Conservation (phyloP, 2,888 invertebrate species). For the Apotomis capreana region DNA sequence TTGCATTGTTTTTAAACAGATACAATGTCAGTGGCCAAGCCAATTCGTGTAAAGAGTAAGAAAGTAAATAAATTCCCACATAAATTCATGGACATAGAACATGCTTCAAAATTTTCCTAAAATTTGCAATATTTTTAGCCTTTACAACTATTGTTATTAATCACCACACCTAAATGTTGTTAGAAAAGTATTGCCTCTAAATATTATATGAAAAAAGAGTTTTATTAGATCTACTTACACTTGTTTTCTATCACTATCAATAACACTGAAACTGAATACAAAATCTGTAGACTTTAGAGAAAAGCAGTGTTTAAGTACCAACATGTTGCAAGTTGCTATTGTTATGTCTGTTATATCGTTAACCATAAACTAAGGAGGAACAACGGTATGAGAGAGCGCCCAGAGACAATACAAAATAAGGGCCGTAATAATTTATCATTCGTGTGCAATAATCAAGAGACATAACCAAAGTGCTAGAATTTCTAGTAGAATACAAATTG, state of each 20-base stretch:
- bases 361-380: constrained; percentile 58
- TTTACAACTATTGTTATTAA: constrained; percentile 78
- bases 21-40: constrained; percentile 66
- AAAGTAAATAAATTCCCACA: constrained; percentile 63
- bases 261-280: constrained; percentile 65
- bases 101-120: constrained; percentile 70
- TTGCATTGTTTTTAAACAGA: constrained; percentile 75
- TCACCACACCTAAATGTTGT: constrained; percentile 79
- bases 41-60: constrained; percentile 67
- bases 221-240: constrained; percentile 75
- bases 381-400: constrained; percentile 70
- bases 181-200: constrained; percentile 82
- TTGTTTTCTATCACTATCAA: constrained; percentile 64
- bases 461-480: constrained; percentile 76
- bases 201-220: constrained; percentile 75
- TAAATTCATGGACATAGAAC: constrained; percentile 63
- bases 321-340: constrained; percentile 30
- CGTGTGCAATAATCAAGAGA: constrained; percentile 70
- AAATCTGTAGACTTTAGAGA: constrained; percentile 50
- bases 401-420: constrained; percentile 62
- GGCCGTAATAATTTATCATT: constrained; percentile 55
- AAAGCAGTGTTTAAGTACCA: constrained; percentile 44
- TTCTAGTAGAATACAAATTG: constrained; percentile 74
- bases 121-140: constrained; percentile 49
- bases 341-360: constrained; percentile 27